A percentile compares a stretch with the other conserved stretches of the same genome.
These are phyloP conservation scores for Trypoxylus dichotomus DNA, from an alignment of 1,140 invertebrate genomes.

Conservation along the genomic window DNA sequence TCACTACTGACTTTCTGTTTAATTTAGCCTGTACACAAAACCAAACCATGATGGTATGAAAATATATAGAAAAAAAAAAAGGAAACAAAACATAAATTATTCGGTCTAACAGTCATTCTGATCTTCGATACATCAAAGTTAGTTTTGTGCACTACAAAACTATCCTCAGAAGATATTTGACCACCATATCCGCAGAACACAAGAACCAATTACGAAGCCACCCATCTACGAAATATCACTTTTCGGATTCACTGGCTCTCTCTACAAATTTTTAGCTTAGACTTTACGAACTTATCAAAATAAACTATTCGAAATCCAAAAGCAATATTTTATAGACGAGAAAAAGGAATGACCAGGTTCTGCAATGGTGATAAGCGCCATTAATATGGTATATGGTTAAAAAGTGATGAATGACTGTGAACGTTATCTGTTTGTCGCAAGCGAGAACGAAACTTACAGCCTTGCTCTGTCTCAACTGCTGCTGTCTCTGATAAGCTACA, in stretches of 20 bases:
- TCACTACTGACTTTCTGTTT: slow-evolving; percentile 38
- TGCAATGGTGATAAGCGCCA: not conserved
- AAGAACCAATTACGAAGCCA: not conserved
- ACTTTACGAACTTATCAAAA: too few relatives aligned
- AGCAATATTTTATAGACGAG: too few relatives aligned
- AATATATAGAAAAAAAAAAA: slow-evolving; percentile 28
- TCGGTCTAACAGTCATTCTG: slow-evolving; percentile 26
- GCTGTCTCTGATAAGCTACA: slow-evolving; percentile 57
- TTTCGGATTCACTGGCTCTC: too few relatives aligned
- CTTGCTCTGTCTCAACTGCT: slow-evolving; percentile 59
- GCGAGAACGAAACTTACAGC: slow-evolving; percentile 59
- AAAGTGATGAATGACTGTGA: slow-evolving; percentile 29
- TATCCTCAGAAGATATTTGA: not conserved
- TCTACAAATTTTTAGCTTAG: too few relatives aligned
- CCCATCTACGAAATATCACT: too few relatives aligned
- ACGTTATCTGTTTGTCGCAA: not conserved
- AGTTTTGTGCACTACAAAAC: slow-evolving; percentile 37
- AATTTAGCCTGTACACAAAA: slow-evolving; percentile 46
- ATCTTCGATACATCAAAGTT: slow-evolving; percentile 37
- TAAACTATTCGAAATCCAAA: too few relatives aligned
- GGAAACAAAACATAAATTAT: not conserved
- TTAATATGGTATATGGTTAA: not conserved
- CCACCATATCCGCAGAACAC: not conserved
- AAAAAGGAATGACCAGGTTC: not conserved
- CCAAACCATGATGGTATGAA: slow-evolving; percentile 43